A percentile compares a stretch with the other conserved stretches of the same genome.
phyloP scores from a whole-genome alignment of 2,113 vertebrate species.

The Tachuris rubrigastra region DNA sequence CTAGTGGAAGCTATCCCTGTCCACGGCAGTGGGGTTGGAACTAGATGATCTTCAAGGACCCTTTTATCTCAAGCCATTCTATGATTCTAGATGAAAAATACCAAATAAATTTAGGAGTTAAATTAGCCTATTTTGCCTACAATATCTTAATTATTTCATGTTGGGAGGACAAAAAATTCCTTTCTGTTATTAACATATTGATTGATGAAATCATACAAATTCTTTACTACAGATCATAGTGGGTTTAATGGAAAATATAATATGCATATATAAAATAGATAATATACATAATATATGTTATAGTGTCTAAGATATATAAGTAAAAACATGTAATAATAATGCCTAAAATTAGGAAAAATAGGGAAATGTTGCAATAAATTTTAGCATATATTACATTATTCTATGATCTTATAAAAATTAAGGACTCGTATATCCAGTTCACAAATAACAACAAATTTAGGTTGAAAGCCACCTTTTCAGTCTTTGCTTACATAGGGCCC shows the following conservation, averaged over 20 bases:
- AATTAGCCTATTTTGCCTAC: neutral
- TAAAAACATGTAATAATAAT: neutral
- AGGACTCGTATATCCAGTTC: neutral
- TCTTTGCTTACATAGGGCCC: neutral
- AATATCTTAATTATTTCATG: neutral
- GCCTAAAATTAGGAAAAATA: neutral
- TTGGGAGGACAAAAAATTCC: neutral
- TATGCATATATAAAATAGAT: neutral
- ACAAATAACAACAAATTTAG: neutral
- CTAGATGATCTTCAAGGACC: neutral
- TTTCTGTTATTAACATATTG: neutral
- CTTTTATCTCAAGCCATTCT: neutral
- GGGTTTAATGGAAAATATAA: neutral
- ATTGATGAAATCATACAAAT: neutral
- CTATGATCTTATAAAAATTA: neutral
- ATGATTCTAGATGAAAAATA: neutral
- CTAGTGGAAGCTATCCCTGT: neutral
- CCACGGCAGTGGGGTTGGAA: neutral
- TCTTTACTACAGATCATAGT: neutral
- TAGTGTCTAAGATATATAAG: neutral
- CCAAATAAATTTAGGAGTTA: neutral
- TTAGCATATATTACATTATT: neutral
- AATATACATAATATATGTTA: neutral
- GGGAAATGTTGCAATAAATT: neutral
- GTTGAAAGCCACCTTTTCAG: neutral